Base-by-base conservation (phyloP, 2,888 invertebrate species). In the Mimas tiliae region DNA sequence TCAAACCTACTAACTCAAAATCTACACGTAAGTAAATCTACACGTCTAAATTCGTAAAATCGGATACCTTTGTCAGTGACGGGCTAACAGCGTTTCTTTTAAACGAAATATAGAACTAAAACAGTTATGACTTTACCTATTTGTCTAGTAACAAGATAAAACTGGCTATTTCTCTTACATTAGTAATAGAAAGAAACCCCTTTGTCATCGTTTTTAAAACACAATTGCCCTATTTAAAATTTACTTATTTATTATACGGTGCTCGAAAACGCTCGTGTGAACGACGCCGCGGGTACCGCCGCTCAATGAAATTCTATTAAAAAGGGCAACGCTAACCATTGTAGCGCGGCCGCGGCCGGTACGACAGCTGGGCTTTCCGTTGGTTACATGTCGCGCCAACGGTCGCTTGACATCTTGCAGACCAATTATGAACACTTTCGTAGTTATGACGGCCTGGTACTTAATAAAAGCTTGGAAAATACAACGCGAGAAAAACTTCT, bases 331-430 rank as follows among this genome's bases (percentile, higher is more conserved):
- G 73, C 72, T 75, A 76, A 78, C 71, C 71, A 52, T 73, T 70
- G 72, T 68, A 70, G 70, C 68, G 66, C 70, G 74, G 76, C 76
- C 68, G 66, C 70, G 74, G 76, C 76, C 68, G 75, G 72, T 75
- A 73, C 74, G 80, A 78, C 85, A 85, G 85, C 83, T 85, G 85
- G 78, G 79, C 74, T 81, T 79, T 81, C 81, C 84, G 84, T 82
- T 84, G 73, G 70, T 14, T 58, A 58, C 58, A 58, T 58, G 58
- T 58, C 58, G 58, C 58, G 58, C 58, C 58, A 58, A 58, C 58
- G 58, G 58, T 58, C 58, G 58, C 19, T 19, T 42, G 19, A 19
- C 38, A 42, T 42, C 58, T 53, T 53, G 58, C 50, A 11, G 50
- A 50, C 50, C 50, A 50, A 50, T 58, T 63, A 63, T 33, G 12